Percentiles rank a stretch among this genome's conserved stretches.
Evolutionary conservation across 1,140 invertebrate species (phyloP).

Genomic region (honey bee (Apis mellifera)): DNA sequence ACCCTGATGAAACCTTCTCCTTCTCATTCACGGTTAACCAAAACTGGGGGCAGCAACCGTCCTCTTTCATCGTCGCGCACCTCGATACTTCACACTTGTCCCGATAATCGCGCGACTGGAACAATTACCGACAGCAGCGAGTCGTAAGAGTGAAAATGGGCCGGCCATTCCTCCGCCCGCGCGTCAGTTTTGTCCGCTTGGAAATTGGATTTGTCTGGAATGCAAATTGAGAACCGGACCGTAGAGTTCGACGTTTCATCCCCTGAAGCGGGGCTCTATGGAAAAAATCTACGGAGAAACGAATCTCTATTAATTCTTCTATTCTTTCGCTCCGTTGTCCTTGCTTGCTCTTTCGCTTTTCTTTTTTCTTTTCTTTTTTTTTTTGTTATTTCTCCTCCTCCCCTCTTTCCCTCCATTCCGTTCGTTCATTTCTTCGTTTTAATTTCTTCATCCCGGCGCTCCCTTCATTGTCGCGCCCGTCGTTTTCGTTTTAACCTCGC

Average conservation of each 20-base stretch:
- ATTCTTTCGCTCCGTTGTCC: neutral
- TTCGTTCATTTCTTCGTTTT: slow-evolving; percentile 1
- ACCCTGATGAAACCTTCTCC: neutral
- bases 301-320: slow-evolving; percentile 24
- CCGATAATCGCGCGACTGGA: slow-evolving; percentile 60
- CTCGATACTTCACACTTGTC: slow-evolving; percentile 45
- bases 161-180: slow-evolving; percentile 33
- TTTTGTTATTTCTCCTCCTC: neutral
- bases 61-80: slow-evolving; percentile 3
- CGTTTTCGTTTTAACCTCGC: neutral
- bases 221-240: slow-evolving; percentile 65
- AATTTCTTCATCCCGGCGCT: neutral
- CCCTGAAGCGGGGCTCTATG: neutral
- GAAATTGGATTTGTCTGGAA: slow-evolving; percentile 71
- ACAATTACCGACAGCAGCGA: slow-evolving; percentile 59
- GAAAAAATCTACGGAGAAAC: slow-evolving; percentile 23
- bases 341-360: neutral
- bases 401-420: neutral
- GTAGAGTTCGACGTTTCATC: slow-evolving; percentile 44
- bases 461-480: neutral
- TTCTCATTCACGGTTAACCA: neutral
- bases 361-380: neutral
- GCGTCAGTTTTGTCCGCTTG: slow-evolving; percentile 62
- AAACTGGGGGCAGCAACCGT: neutral
- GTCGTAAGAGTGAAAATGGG: slow-evolving; percentile 52